A percentile compares a stretch with the other conserved stretches of the same genome.
phyloP scores from a whole-genome alignment of 2,888 invertebrate genomes.

The Macrophya alboannulata region DNA sequence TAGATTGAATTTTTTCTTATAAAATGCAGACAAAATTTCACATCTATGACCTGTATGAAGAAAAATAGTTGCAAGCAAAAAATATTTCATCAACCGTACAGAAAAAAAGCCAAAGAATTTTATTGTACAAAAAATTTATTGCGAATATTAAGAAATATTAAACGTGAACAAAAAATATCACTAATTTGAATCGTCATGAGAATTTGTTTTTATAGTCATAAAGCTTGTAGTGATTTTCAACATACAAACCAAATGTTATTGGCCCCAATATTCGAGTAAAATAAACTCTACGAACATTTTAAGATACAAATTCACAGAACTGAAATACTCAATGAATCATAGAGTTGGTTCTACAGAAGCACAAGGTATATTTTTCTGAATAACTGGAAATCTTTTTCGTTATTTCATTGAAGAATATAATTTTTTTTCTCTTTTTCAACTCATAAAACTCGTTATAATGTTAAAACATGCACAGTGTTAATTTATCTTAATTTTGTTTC shows the following conservation, averaged over 20 bases:
- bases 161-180: conserved; percentile 44
- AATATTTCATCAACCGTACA: conserved; percentile 31
- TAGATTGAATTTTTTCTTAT: conserved; percentile 31
- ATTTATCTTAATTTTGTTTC: not conserved
- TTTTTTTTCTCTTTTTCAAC: not conserved
- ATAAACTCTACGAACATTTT: not conserved
- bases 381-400: not conserved
- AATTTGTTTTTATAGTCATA: not conserved
- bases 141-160: conserved; percentile 57
- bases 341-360: not conserved
- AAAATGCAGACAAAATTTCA: conserved; percentile 44
- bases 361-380: conserved; percentile 4
- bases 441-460: not conserved
- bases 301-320: conserved; percentile 4
- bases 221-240: not conserved
- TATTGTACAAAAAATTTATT: conserved; percentile 54
- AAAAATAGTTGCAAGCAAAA: conserved; percentile 51
- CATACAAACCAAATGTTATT: not conserved
- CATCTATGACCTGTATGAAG: conserved; percentile 45
- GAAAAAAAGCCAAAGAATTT: conserved; percentile 15
- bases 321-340: not conserved
- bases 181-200: conserved; percentile 46
- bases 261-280: not conserved
- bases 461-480: not conserved
- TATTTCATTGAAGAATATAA: not conserved